Conservation (phyloP, 2,113 vertebrate genomes). For the Centropus bengalensis region DNA sequence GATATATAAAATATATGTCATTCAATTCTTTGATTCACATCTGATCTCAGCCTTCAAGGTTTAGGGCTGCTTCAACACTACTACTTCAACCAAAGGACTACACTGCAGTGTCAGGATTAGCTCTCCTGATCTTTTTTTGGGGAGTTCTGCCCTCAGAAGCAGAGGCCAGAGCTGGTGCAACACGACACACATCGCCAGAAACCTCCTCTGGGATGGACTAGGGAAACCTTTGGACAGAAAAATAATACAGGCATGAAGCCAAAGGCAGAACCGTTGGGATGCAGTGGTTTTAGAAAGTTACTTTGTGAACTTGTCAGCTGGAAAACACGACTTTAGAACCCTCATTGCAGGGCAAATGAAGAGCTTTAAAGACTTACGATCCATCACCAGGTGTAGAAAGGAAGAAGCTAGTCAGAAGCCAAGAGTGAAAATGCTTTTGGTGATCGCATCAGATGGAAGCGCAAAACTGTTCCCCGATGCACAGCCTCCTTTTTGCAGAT, state of each 20-base stretch:
- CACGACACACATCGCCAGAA: background rate
- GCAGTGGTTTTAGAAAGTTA: background rate
- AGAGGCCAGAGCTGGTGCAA: background rate
- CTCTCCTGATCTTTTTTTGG: background rate
- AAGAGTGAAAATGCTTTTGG: background rate
- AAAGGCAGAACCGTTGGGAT: background rate
- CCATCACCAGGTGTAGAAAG: background rate
- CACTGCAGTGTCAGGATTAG: background rate
- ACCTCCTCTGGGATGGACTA: background rate
- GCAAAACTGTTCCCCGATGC: background rate
- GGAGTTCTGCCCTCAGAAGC: background rate
- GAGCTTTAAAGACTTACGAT: background rate
- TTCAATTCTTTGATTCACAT: background rate
- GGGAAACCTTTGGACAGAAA: background rate
- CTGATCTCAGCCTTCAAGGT: background rate
- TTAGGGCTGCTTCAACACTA: background rate
- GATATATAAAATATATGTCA: fast-evolving
- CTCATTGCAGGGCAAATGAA: background rate
- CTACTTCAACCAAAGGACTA: background rate
- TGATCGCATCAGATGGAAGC: background rate
- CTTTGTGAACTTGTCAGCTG: background rate
- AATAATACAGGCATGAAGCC: background rate
- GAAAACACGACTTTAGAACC: background rate
- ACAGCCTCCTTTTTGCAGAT: background rate
- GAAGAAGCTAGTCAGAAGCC: background rate